Evolutionary conservation across 2,797 vertebrate genomes (phyloP).

Genomic region (Liparis tanakae): DNA sequence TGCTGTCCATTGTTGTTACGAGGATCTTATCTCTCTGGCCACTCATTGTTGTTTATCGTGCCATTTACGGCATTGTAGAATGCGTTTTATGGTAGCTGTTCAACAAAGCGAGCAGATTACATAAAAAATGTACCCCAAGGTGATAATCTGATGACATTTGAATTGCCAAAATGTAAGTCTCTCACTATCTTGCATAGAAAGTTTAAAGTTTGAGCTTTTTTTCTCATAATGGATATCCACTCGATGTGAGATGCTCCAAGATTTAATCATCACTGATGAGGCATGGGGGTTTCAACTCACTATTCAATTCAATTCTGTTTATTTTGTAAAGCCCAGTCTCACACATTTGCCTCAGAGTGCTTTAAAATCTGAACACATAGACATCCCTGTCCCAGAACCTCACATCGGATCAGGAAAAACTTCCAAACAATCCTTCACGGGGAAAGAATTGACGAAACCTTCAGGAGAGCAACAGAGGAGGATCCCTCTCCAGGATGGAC

Average conservation of each 20-base stretch:
- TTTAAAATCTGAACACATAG: too few relatives aligned
- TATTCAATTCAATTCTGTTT: background rate
- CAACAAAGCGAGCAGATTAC: conserved; percentile 16
- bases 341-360: too few relatives aligned
- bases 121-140: conserved; percentile 24
- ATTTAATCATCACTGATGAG: conserved; percentile 27
- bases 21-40: conserved; percentile 43
- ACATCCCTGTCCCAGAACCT: too few relatives aligned
- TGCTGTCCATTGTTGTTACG: conserved; percentile 23
- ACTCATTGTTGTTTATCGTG: conserved; percentile 37
- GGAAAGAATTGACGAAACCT: too few relatives aligned
- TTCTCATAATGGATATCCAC: background rate
- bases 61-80: conserved; percentile 35
- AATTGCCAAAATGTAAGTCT: conserved; percentile 39
- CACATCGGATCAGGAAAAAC: too few relatives aligned
- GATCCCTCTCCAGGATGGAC: too few relatives aligned
- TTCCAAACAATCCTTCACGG: too few relatives aligned
- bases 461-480: too few relatives aligned
- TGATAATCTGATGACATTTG: conserved; percentile 41
- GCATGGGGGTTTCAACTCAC: conserved; percentile 14
- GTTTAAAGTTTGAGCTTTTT: conserved; percentile 32
- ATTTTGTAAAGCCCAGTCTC: too few relatives aligned
- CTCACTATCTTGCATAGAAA: conserved; percentile 6
- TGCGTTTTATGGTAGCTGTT: conserved; percentile 41
- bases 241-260: conserved; percentile 10